A percentile compares a stretch with the other conserved stretches of the same genome.
phyloP scores from a whole-genome alignment of 2,797 vertebrate genomes.

The Decapterus maruadsi region DNA sequence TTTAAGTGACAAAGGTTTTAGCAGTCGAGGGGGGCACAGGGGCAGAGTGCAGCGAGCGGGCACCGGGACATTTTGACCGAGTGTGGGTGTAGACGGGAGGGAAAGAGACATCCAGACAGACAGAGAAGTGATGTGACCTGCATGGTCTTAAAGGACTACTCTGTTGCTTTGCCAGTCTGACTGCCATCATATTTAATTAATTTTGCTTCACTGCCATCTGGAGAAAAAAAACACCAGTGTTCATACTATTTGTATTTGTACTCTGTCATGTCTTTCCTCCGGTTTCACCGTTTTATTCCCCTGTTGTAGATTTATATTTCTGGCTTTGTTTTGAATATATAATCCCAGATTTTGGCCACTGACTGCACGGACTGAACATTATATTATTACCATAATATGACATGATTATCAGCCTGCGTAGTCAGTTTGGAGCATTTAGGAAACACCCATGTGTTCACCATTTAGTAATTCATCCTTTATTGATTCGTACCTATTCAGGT shows the following conservation, averaged over 20 bases:
- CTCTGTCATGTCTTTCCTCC: slow-evolving; percentile 10
- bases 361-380: slow-evolving; percentile 5
- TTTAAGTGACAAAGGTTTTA: slow-evolving; percentile 54
- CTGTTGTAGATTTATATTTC: slow-evolving; percentile 1
- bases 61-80: slow-evolving; percentile 22
- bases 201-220: slow-evolving; percentile 44
- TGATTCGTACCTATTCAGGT: too few species aligned
- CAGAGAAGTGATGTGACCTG: slow-evolving; percentile 8
- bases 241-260: not conserved
- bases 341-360: slow-evolving; percentile 9
- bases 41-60: slow-evolving; percentile 36
- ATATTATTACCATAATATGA: not conserved
- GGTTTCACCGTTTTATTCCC: not conserved
- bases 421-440: not conserved
- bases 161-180: slow-evolving; percentile 35
- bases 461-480: not conserved
- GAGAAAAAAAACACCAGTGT: slow-evolving; percentile 41
- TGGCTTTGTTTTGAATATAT: slow-evolving; percentile 32
- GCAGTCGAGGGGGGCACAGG: slow-evolving; percentile 10
- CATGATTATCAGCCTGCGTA: not conserved
- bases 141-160: slow-evolving; percentile 10
- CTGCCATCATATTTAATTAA: slow-evolving; percentile 63
- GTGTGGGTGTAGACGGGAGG: not conserved
- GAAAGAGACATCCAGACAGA: slow-evolving; percentile 20
- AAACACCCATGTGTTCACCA: not conserved